These are phyloP conservation scores for Elegia similella DNA, from an alignment of 2,888 invertebrate species.

Conservation along the genomic window DNA sequence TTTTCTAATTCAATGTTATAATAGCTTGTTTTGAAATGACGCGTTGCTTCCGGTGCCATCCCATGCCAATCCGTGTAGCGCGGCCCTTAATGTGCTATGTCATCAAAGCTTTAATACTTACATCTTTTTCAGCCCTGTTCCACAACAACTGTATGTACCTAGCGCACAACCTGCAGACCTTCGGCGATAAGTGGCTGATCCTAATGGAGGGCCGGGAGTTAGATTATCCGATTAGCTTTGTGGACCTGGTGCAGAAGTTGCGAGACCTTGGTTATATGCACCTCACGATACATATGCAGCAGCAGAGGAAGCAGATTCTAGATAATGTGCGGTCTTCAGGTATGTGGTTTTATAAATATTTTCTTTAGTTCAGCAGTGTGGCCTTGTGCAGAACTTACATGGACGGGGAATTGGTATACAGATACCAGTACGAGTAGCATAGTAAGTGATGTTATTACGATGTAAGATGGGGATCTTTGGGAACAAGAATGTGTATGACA, in stretches of 20 bases:
- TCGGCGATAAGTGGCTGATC: slow-evolving; percentile 85
- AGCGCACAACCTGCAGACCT: slow-evolving; percentile 85
- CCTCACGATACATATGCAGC: slow-evolving; percentile 87
- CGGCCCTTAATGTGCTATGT: too few relatives aligned
- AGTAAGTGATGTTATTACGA: too few relatives aligned
- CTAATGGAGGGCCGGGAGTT: slow-evolving; percentile 80
- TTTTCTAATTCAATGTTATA: too few relatives aligned
- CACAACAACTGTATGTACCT: slow-evolving; percentile 97
- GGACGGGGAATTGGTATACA: too few relatives aligned
- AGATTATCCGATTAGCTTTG: slow-evolving; percentile 83
- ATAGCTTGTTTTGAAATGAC: too few relatives aligned
- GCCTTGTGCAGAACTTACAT: too few relatives aligned
- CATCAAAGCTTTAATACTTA: too few relatives aligned
- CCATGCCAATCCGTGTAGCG: too few relatives aligned
- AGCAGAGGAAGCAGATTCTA: slow-evolving; percentile 88
- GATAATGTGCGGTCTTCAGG: slow-evolving; percentile 89
- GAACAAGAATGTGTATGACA: too few relatives aligned
- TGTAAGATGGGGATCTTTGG: too few relatives aligned
- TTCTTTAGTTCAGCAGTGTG: background rate
- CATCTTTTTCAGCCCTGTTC: slow-evolving; percentile 83
- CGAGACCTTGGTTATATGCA: slow-evolving; percentile 85
- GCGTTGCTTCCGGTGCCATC: too few relatives aligned
- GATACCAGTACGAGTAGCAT: too few relatives aligned
- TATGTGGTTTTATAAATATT: slow-evolving; percentile 39
- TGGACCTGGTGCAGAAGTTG: slow-evolving; percentile 85